Evolutionary conservation across 2,888 invertebrate genomes (phyloP).

Genomic region (Cephus rjabovi): DNA sequence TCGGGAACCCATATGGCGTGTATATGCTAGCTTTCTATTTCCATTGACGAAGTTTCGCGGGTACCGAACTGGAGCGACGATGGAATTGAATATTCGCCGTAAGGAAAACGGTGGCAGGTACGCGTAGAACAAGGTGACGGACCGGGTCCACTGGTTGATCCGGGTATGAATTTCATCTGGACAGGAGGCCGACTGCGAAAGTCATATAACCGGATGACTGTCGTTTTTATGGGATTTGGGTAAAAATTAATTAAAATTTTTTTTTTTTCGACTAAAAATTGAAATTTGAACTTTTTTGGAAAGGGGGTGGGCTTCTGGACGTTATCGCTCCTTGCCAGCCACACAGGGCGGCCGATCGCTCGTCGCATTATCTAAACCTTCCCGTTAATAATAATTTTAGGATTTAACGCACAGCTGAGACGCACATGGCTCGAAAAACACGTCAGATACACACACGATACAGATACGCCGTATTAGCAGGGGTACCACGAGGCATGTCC

Average conservation of each 20-base stretch:
- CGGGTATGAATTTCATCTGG: background rate
- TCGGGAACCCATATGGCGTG: slow-evolving; percentile 48
- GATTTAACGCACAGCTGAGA: slow-evolving; percentile 56
- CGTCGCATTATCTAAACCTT: background rate
- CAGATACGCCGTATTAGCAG: slow-evolving; percentile 12
- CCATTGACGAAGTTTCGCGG: slow-evolving; percentile 30
- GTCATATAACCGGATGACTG: background rate
- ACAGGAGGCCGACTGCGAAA: background rate
- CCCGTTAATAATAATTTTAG: slow-evolving; percentile 41
- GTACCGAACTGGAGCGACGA: background rate
- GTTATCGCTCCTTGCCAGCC: background rate
- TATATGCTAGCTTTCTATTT: slow-evolving; percentile 42
- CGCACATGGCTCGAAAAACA: slow-evolving; percentile 46
- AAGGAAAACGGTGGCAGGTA: background rate
- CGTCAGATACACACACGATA: slow-evolving; percentile 39
- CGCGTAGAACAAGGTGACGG: background rate
- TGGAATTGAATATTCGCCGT: background rate
- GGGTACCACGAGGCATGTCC: slow-evolving; percentile 25
- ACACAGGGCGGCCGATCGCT: background rate
- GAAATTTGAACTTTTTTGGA: background rate
- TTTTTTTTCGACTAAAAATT: background rate
- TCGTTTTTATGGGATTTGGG: background rate
- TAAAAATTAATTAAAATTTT: background rate
- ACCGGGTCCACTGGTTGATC: background rate
- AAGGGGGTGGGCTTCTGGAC: background rate